A percentile compares a stretch with the other conserved stretches of the same genome.
Evolutionary conservation across 2,797 vertebrate species (phyloP).

Genomic region (Streptopelia turtur): DNA sequence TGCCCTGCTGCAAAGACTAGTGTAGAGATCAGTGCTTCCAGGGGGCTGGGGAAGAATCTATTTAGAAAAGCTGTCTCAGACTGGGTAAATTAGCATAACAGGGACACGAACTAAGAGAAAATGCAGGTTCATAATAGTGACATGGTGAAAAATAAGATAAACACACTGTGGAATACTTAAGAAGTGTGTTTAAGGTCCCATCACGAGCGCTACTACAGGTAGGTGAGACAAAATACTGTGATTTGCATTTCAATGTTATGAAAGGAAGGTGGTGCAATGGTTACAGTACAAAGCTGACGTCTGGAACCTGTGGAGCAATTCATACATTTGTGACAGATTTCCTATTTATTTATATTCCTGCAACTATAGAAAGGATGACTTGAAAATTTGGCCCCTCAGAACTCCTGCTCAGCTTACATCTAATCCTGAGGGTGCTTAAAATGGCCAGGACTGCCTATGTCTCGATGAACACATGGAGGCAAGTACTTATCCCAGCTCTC

Average conservation of each 20-base stretch:
- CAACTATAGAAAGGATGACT: background rate
- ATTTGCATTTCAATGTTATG: background rate
- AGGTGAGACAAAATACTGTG: background rate
- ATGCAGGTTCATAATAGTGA: background rate
- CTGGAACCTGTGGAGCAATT: background rate
- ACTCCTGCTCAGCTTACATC: background rate
- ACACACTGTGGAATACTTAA: background rate
- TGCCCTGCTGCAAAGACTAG: background rate
- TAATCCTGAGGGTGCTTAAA: background rate
- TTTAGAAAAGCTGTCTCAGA: background rate
- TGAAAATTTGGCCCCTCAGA: background rate
- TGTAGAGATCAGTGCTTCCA: background rate
- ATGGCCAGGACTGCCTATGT: background rate
- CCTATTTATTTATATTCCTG: too few species aligned
- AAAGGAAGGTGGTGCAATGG: background rate
- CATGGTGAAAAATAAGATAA: background rate
- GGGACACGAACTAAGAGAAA: background rate
- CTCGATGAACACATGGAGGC: background rate
- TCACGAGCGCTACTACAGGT: background rate
- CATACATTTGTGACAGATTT: background rate
- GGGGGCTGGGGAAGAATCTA: background rate
- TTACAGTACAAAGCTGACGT: background rate
- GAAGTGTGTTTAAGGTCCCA: background rate
- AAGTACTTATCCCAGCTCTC: background rate
- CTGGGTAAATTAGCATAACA: background rate